phyloP scores from a whole-genome alignment of 2,797 vertebrate genomes.

The Halcyon smyrnensis region DNA sequence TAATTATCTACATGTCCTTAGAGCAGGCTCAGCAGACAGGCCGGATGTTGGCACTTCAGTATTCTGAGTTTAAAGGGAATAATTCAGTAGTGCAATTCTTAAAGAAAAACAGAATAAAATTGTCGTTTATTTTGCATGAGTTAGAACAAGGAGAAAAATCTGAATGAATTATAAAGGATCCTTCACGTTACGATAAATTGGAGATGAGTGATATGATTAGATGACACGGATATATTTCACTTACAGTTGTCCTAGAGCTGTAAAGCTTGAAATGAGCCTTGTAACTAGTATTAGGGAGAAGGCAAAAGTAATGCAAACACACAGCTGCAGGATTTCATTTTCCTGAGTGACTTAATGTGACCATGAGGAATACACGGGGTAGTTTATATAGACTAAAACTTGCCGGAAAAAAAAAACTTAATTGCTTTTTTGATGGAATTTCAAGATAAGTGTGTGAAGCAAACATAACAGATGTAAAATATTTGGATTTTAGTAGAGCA shows the following conservation, averaged over 20 bases:
- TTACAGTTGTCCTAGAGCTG: neutral
- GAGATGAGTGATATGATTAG: neutral
- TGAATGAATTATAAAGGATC: neutral
- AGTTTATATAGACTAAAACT: neutral
- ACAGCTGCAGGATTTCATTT: neutral
- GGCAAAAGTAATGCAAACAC: neutral
- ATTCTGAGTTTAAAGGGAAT: neutral
- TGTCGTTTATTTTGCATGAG: neutral
- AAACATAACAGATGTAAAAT: neutral
- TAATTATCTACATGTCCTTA: neutral
- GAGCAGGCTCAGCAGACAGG: neutral
- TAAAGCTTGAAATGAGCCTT: neutral
- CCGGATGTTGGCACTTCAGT: neutral
- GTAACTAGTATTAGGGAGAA: neutral
- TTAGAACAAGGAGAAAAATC: neutral
- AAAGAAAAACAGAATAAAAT: neutral
- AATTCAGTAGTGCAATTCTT: neutral
- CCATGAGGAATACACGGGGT: neutral
- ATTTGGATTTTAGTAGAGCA: neutral
- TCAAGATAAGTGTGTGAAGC: neutral
- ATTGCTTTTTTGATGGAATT: neutral
- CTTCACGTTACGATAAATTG: fast-evolving
- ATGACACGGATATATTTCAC: neutral
- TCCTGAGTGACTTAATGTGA: neutral
- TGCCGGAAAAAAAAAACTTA: neutral